A percentile compares a stretch with the other conserved stretches of the same genome.
Evolutionary conservation across 2,113 vertebrate genomes (phyloP).

Genomic region (Cochlearius cochlearius): DNA sequence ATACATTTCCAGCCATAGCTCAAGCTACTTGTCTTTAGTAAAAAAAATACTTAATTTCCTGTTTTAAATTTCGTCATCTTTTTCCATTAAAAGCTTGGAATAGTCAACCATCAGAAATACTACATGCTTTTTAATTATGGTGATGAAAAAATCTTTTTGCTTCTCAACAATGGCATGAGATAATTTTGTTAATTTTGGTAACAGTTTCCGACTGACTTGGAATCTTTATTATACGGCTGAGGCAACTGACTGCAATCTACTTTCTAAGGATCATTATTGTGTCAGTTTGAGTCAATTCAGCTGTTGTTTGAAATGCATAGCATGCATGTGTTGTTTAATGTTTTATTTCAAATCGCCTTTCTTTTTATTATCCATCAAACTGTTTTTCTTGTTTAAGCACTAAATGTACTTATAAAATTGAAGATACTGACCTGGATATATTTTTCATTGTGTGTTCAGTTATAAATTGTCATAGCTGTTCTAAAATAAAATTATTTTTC

Average conservation of each 20-base stretch:
- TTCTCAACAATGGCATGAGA: background rate
- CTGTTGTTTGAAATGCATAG: background rate
- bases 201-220: background rate
- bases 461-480: background rate
- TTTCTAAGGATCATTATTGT: background rate
- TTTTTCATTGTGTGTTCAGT: background rate
- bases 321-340: background rate
- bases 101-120: background rate
- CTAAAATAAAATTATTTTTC: background rate
- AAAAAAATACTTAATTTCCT: background rate
- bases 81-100: background rate
- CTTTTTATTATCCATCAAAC: background rate
- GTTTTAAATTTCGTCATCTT: background rate
- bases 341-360: background rate
- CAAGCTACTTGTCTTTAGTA: background rate
- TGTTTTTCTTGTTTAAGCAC: background rate
- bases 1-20: background rate
- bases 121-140: background rate
- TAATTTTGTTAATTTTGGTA: background rate
- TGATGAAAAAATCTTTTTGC: background rate
- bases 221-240: slow-evolving; percentile 9
- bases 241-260: background rate
- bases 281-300: slow-evolving; percentile 17
- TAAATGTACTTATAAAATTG: background rate
- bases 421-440: background rate